Evolutionary conservation across 2,113 vertebrate genomes (phyloP).

Genomic region (Columbina picui): DNA sequence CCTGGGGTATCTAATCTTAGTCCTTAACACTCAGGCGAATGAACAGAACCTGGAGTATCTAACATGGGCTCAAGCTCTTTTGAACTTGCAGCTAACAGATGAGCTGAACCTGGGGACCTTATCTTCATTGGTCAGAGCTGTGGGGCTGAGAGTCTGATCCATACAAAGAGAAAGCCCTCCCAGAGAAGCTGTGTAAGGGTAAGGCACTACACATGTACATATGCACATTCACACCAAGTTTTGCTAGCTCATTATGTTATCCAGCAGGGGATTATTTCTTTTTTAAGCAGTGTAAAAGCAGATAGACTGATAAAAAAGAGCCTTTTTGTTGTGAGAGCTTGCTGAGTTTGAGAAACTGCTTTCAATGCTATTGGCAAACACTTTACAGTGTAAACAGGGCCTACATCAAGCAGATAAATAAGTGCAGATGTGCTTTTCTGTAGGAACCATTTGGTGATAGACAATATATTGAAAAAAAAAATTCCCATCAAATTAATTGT

Average conservation of each 20-base stretch:
- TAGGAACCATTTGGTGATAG: slow-evolving; percentile 50
- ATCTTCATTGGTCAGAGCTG: not conserved
- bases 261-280: not conserved
- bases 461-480: slow-evolving; percentile 56
- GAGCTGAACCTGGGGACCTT: not conserved
- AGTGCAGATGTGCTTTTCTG: slow-evolving; percentile 53
- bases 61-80: not conserved
- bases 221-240: not conserved
- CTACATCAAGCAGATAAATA: slow-evolving; percentile 28
- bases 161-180: not conserved
- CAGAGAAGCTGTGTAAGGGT: not conserved
- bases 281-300: not conserved
- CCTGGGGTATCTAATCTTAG: not conserved
- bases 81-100: not conserved
- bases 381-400: slow-evolving; percentile 40
- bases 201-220: not conserved
- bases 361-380: slow-evolving; percentile 54
- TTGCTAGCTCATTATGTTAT: slow-evolving; percentile 4
- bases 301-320: not conserved
- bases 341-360: slow-evolving; percentile 50
- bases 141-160: not conserved
- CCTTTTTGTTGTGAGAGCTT: slow-evolving; percentile 25
- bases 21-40: not conserved
- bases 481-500: slow-evolving; percentile 68
- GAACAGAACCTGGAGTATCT: not conserved